phyloP scores from a whole-genome alignment of 2,113 vertebrate genomes.

The Xenus cinereus region DNA sequence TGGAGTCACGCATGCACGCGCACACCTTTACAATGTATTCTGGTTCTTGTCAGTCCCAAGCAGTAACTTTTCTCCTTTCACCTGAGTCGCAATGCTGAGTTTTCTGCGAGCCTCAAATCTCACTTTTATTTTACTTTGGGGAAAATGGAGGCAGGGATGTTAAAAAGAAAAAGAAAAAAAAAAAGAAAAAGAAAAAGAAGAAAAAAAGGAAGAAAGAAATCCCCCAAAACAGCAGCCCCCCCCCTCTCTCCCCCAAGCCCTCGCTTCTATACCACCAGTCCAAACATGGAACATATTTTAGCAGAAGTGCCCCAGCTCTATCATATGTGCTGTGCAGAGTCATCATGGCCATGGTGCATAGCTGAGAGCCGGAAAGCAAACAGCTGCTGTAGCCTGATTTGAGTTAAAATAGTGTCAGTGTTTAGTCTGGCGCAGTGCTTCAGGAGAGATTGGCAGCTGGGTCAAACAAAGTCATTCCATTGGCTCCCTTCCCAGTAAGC shows the following conservation, averaged over 20 bases:
- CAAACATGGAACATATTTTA: constrained; percentile 69
- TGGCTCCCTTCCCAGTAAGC: constrained; percentile 86
- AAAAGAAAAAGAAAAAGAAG: not conserved
- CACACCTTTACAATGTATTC: not conserved
- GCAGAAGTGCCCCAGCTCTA: constrained; percentile 61
- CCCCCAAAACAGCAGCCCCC: not conserved
- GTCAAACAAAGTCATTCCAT: constrained; percentile 91
- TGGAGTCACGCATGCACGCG: not conserved
- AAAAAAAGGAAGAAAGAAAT: not conserved
- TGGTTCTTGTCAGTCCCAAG: not conserved
- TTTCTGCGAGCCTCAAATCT: not conserved
- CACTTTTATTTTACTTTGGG: not conserved
- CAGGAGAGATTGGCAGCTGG: constrained; percentile 93
- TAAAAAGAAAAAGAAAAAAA: not conserved
- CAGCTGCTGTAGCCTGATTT: constrained; percentile 89
- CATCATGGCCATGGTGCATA: constrained; percentile 75
- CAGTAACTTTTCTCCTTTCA: not conserved
- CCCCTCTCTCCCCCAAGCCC: not conserved
- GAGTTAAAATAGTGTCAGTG: constrained; percentile 87
- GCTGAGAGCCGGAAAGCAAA: constrained; percentile 84
- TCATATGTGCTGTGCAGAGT: constrained; percentile 74
- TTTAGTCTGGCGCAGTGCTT: constrained; percentile 94
- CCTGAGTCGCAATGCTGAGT: not conserved
- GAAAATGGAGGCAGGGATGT: not conserved
- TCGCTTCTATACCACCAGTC: constrained; percentile 20